Base-by-base conservation (phyloP, 2,113 vertebrate genomes). In the Labeo rohita region DNA sequence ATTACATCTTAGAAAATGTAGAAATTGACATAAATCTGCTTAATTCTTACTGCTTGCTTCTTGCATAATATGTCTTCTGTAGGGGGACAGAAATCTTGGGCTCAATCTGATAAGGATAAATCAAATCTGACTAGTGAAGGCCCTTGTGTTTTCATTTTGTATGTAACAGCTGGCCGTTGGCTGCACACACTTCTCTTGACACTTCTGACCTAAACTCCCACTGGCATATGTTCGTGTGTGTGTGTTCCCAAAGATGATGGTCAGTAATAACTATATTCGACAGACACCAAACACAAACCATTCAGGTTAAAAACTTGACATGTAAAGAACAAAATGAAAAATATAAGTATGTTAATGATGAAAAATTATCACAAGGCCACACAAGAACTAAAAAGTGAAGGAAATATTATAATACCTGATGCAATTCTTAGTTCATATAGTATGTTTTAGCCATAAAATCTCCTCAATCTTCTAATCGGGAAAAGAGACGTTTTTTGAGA, bases 181-280 rank as follows among this genome's bases (percentile, higher is more conserved):
- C 6, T 81, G 81, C 76, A 49, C 87, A 86, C 84, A 61, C 81
- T 84, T 86, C 81, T 86, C 63, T 84, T 34, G 39, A 83, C 75
- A 39, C 81, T 65, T 11, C 65, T 83, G 83, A 85, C 85, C 76
- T 74, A 65, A 73, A 56, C 47, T 63, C 68, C 45, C 70, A 39
- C 23, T 61, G 23, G 16, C 56, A 84, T 75, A 68, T 84, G 87
- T 36, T 94, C 94, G 94, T 85, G 93, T 95, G 63, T 95, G 63
- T 50, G 4, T 80, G 80, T 49, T 18, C 18, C n/a, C 6, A 65
- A 34, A 54, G 12, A 63, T 81, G 23, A 56, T 66, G 72, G 12
- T 52, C 11, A 16, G 49, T 18, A 3, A 23, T 74, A 7, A 49
- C 5, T 12, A 47, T n/a, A 45, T 7, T 23, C 5, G 11, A 47